These are phyloP conservation scores for Cheirogaleus major DNA, from an alignment of 2,797 vertebrate genomes.

Conservation along the genomic window DNA sequence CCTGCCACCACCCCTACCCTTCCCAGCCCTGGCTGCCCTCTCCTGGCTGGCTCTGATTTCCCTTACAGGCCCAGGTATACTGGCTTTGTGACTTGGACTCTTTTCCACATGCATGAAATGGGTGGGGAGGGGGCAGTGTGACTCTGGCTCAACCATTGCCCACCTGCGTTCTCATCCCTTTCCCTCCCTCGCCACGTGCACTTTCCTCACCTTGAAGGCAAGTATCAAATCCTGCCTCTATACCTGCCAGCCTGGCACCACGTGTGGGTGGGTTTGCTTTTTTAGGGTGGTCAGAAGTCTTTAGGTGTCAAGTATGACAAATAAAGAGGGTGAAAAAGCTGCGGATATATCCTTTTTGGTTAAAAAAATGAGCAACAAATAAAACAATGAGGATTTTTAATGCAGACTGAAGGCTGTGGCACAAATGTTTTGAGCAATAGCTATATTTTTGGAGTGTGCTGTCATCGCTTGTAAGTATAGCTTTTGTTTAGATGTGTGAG, in stretches of 20 bases:
- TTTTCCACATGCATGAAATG: neutral
- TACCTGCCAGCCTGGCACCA: neutral
- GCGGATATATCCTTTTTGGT: neutral
- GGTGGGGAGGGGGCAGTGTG: neutral
- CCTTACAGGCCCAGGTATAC: neutral
- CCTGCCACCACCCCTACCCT: neutral
- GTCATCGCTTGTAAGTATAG: neutral
- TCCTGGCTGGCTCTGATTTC: neutral
- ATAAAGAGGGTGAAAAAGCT: neutral
- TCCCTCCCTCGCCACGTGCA: neutral
- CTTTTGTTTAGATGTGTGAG: slow-evolving; percentile 33
- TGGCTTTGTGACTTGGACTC: neutral
- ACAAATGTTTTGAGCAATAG: neutral
- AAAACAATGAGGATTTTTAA: slow-evolving; percentile 25
- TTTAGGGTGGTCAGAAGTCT: neutral
- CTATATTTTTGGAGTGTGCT: slow-evolving; percentile 6
- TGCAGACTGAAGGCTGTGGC: neutral
- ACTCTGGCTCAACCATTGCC: neutral
- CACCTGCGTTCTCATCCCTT: neutral
- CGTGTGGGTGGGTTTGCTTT: neutral
- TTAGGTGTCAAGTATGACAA: neutral
- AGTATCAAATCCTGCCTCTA: neutral
- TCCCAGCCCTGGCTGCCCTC: neutral
- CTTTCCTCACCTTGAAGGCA: neutral
- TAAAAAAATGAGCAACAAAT: neutral